Evolutionary conservation across 1,140 invertebrate genomes (phyloP), one percentile per base, ranked within the genome.

Genomic region (Zaprionus inermis): DNA sequence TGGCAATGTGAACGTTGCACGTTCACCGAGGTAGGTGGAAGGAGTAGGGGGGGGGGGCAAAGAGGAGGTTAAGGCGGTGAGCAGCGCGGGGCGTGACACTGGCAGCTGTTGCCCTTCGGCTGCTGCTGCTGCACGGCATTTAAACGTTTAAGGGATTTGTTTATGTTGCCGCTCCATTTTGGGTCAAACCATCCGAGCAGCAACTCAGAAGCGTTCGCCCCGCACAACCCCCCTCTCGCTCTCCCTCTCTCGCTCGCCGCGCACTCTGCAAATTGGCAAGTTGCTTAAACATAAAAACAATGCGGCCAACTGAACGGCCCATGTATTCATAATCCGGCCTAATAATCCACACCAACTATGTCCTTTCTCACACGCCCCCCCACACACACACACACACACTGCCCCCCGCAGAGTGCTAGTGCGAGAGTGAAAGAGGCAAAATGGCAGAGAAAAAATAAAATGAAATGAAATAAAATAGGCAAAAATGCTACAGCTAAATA

Each of bases 111-210:
- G 82, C 83, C 67, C 63, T 88, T 44, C 38, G 38, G 38, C 38
- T 44, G 38, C 38, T 44, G 38, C 76, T 68, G 61, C 68, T 79
- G 66, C 82, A 60, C 44, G 79, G 82, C 82, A 88, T 88, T 88
- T 86, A 86, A 85, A 82, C 83, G 82, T 86, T 86, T 86, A 86
- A 86, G 82, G 82, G 82, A 86, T 86, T 86, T 86, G 82, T 86
- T 86, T 86, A 86, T 86, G 79, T 76, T 78, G 72, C 65, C 57
- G 64, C 57, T 68, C 44, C 51, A 72, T 69, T 70, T 74, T 74
- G 65, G 72, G 72, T 70, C 72, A 74, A 74, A 63, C 72, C 41
- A 56, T 70, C 14, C 32, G 32, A 63, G 44, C 30, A 22, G 18
- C 20, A 49, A 51, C 44, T 51, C 36, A 14, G 24, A 28, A 16